phyloP scores from a whole-genome alignment of 1,140 invertebrate species.

The Neodiprion pinetum region DNA sequence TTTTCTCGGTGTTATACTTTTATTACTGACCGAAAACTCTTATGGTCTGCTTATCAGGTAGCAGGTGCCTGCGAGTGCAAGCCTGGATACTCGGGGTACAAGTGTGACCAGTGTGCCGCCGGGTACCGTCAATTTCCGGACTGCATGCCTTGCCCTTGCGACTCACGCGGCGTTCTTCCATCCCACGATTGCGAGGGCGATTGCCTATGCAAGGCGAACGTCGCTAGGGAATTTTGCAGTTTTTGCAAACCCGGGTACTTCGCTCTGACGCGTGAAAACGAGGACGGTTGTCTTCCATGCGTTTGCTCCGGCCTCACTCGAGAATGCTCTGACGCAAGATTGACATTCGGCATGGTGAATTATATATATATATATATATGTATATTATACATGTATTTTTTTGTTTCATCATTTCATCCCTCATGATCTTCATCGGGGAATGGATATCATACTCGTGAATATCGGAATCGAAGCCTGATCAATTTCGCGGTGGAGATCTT shows the following conservation, averaged over 20 bases:
- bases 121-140: constrained; percentile 82
- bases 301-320: constrained; percentile 90
- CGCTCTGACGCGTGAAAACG: constrained; percentile 76
- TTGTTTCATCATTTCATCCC: too few relatives aligned
- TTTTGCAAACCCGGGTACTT: constrained; percentile 86
- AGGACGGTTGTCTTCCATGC: constrained; percentile 85
- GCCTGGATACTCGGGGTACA: constrained; percentile 79
- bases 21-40: too few relatives aligned
- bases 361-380: neutral
- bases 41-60: constrained; percentile 46
- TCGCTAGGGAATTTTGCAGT: constrained; percentile 81
- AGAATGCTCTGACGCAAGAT: constrained; percentile 71
- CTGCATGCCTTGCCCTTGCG: constrained; percentile 84
- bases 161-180: constrained; percentile 73
- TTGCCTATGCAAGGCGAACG: constrained; percentile 87
- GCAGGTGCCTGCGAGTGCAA: constrained; percentile 84
- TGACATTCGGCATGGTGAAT: constrained; percentile 67
- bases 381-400: neutral
- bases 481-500: too few relatives aligned
- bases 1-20: too few relatives aligned
- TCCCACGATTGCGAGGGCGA: constrained; percentile 78
- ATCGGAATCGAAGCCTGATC: too few relatives aligned
- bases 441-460: too few relatives aligned
- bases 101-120: constrained; percentile 84
- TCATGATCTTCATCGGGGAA: too few relatives aligned